Evolutionary conservation across 1,140 invertebrate species (phyloP), one percentile per base, ranked within the genome.

Genomic region (Cyrtorhinus lividipennis): DNA sequence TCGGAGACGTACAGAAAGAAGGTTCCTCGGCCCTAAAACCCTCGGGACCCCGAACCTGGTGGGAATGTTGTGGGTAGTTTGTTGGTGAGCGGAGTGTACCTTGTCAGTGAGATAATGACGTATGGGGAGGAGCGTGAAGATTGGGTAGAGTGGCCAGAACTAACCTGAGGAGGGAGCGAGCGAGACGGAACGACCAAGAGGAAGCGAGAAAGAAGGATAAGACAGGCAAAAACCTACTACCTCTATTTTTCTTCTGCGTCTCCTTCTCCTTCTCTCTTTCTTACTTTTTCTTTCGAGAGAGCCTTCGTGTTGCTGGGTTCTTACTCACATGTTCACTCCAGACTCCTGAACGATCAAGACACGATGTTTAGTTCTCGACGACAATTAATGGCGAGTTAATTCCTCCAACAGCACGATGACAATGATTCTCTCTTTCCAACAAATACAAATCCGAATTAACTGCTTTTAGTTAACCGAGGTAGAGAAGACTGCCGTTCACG

Each of bases 101-200:
- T 63, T 46, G 62, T 63, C 62, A 63, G 62, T 44, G 62, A 56
- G 23, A 46, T 63, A 63, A 63, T 63, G 62, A 63, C 62, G 62
- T 63, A 63, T 48, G 24, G 62, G 62, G 62, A 63, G 62, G 62
- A 46, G 59, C 63, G 59, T 60, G 63, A 64, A 64, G 57, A 64
- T 64, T 59, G 57, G 59, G 63, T 53, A 64, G 63, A 64, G 58
- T 64, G 27, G 45, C 27, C 59, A 10, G 38, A 63, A 27, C 63
- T 53, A 61, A 64, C 44, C 57, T 25, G 25, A 25, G 48, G 8
- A 61, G 59, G 15, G 26, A 18, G 45, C 3, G 61, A 48, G 61
- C 5, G 61, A 48, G 3, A 25, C 23, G 24, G 56, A 58, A 24
- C 12, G 53, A 22, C 23, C 30, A 24, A 27, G 53, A 63, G 62